phyloP scores from a whole-genome alignment of 2,888 invertebrate species.

The Anthophora plumipes region DNA sequence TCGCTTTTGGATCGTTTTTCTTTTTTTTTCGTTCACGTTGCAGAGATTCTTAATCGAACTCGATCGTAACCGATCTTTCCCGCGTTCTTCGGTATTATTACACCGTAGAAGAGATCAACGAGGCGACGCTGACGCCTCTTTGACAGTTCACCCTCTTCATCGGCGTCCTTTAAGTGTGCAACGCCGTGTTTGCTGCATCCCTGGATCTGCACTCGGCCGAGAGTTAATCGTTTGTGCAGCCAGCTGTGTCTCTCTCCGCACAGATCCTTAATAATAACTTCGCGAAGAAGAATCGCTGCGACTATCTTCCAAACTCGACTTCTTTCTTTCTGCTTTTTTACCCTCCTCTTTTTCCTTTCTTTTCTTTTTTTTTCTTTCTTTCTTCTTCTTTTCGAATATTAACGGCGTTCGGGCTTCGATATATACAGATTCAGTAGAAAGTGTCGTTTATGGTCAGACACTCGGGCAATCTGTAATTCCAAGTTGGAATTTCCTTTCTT shows the following conservation, averaged over 20 bases:
- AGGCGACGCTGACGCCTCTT: conserved; percentile 28
- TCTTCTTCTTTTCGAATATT: background rate
- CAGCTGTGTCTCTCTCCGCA: conserved; percentile 4
- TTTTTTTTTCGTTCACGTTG: background rate
- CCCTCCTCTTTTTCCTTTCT: background rate
- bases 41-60: background rate
- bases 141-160: conserved; percentile 18
- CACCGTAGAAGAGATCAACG: conserved; percentile 13
- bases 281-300: conserved; percentile 20
- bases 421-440: background rate
- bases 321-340: no score
- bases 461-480: background rate
- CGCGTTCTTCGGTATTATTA: conserved; percentile 13
- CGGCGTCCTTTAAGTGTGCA: conserved; percentile 30
- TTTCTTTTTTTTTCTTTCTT: background rate
- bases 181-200: conserved; percentile 54
- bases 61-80: conserved; percentile 20
- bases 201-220: conserved; percentile 53
- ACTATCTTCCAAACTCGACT: background rate
- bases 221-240: conserved; percentile 57
- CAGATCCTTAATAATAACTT: conserved; percentile 53
- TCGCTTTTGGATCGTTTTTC: background rate
- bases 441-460: background rate
- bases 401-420: background rate
- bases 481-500: no score